Evolutionary conservation across 2,113 vertebrate genomes (phyloP), one percentile per base, ranked within the genome.

Genomic region (Peromyscus leucopus): DNA sequence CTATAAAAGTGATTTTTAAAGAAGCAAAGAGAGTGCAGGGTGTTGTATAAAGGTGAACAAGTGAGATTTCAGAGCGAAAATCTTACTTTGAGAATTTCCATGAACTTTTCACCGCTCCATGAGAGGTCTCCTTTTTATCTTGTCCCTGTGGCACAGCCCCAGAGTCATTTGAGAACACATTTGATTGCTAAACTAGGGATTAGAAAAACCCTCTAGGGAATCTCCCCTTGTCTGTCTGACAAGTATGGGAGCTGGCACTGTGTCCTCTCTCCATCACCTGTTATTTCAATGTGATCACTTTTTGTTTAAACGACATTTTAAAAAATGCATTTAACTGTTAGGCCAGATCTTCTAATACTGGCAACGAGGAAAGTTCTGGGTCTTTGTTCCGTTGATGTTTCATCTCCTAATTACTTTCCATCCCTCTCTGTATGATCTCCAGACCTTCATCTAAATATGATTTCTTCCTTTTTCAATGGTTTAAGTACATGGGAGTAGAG

Each of bases 1-100:
- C 84, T 83, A 46, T 89, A 39, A 89, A 97, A 90, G 80, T 75
- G 67, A 78, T 89, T 89, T 72, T 96, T 82, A 11, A 55, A 94
- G 55, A 88, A 80, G 39, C 90, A 94, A 72, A 96, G 65, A 93
- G 59, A 71, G 87, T 78, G 46, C 48, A 91, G 91, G 89, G 61
- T 78, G 61, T 90, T 42, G 5, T 55, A 16, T 39, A 31, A 75
- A 87, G 57, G 51, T 39, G 13, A 48, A 74, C 79, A 46, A 51
- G 92, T 83, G 59, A 95, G 19, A 36, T 93, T 69, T 65, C n/a
- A 88, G 74, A 67, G 57, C 57, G 48, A 85, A 85, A 89, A 57
- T 78, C 91, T 90, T 46, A 33, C 89, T 93, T 65, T 4, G 21
- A 74, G 82, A 92, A 90, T 71, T 26, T 59, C 69, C 16, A 1